Base-by-base conservation (phyloP, 2,797 vertebrate genomes). In the Syndactyla subalaris region DNA sequence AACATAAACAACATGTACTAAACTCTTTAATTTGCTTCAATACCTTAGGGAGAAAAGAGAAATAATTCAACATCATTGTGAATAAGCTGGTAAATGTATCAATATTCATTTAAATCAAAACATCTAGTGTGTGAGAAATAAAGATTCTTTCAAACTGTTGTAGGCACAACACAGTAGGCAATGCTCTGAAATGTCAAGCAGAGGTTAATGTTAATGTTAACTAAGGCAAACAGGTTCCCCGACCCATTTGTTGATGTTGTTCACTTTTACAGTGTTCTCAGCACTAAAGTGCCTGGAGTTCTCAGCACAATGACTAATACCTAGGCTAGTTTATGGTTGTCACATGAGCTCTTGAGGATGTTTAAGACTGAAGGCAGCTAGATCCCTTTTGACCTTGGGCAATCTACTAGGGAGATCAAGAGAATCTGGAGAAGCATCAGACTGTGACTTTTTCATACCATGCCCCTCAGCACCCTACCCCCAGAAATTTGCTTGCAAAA, bases 51-150 rank as follows among this genome's bases (percentile, higher is more conserved):
- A 70, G 3, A 24, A 92, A 90, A 58, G 16, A 90, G 51, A 94
- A 96, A 92, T 95, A 93, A 95, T 85, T 75, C 51, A 93, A 30
- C 94, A 75, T 74, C 19, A 65, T 93, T 95, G 43, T 75, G 63
- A 93, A 89, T 94, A 93, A 96, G 45, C 46, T 93, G 24, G 38
- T 86, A 92, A 61, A 41, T 85, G 62, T 71, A 94, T 95, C 84
- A 77, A 29, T 94, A 95, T 96, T 95, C 61, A 94, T 96, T 96
- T 89, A 96, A 94, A 96, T 89, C 48, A 95, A 95, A 97, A 82
- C 52, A 86, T 10, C 24, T 85, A 58, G 7, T 29, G 32, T 89
- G 75, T 70, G 36, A 83, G 49, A 91, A 91, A 85, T 62, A 96
- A 95, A 91, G 55, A 49, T 39, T 62, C 23, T 96, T 97, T 94